Evolutionary conservation across 2,113 vertebrate genomes (phyloP), one percentile per base, ranked within the genome.

Genomic region (Aphelocoma coerulescens): DNA sequence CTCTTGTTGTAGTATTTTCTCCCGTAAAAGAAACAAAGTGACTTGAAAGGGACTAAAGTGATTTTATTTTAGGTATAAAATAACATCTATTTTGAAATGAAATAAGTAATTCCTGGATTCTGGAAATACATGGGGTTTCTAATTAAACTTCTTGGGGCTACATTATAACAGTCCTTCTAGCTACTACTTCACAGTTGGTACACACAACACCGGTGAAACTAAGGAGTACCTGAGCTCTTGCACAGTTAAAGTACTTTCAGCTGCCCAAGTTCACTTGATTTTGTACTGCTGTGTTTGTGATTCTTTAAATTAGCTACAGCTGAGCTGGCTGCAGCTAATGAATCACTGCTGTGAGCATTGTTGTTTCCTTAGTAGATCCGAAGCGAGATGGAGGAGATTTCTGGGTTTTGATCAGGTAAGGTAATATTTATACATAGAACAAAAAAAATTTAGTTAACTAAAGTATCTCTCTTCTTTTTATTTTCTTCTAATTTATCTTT

Each of bases 261-360:
- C 46, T 94, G 82, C 82, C 79, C 37, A 67, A 73, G 71, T 90
- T 94, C 39, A 35, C 82, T 55, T 94, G 90, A 91, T 88, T 93
- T 85, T 48, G 27, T 67, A 66, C 90, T 90, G 93, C 91, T 96
- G 94, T 85, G 85, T 61, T 91, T 90, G 92, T 93, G 90, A 96
- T 83, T 84, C 82, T 94, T 88, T 69, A 84, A 90, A 96, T 96
- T 44, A 93, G 88, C 82, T 69, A 55, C 93, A 96, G 92, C 92
- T 90, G 90, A 93, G 88, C 67, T 94, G 75, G 88, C 63, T 95
- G 85, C 51, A 83, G 54, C 68, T 96, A 62, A 66, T 85, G 62
- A 82, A 46, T 41, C 7, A 39, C 35, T 85, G 74, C 85, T 96
- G 87, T 43, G 75, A 86, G 48, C 0, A 0, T 24, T 66, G 44